A percentile compares a stretch with the other conserved stretches of the same genome.
Conservation (phyloP, 2,113 vertebrate species). For the Nymphicus hollandicus region DNA sequence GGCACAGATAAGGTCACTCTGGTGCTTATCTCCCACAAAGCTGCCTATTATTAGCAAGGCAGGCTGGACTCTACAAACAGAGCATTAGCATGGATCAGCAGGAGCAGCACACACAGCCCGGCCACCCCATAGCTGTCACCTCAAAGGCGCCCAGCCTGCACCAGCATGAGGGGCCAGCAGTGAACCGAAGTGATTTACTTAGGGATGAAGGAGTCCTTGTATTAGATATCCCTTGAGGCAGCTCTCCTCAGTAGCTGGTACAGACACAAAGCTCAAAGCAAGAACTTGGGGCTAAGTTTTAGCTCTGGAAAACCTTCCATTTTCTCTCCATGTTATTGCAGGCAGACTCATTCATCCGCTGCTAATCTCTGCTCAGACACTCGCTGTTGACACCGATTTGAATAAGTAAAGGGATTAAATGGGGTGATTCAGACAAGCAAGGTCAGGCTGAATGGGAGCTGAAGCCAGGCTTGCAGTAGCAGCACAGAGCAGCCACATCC, state of each 20-base stretch:
- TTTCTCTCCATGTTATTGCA: accelerated
- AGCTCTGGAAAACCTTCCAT: accelerated
- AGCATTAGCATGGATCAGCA: not conserved
- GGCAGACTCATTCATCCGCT: not conserved
- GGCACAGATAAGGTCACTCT: not conserved
- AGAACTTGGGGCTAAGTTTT: not conserved
- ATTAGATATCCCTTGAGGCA: not conserved
- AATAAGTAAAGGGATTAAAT: not conserved
- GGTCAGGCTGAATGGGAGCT: not conserved
- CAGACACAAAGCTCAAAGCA: not conserved
- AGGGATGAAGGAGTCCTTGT: accelerated
- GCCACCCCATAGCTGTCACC: not conserved
- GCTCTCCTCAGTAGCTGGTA: not conserved
- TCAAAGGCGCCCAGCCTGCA: accelerated
- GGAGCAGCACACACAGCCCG: not conserved
- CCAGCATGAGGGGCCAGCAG: not conserved
- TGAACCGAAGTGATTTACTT: too few relatives aligned
- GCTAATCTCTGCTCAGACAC: conserved; percentile 16
- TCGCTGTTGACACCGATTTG: not conserved
- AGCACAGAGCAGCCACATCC: not conserved
- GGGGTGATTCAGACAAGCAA: not conserved
- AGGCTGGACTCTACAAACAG: not conserved
- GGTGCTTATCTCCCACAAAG: not conserved
- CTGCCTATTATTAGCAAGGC: not conserved
- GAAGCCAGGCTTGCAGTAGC: not conserved